Evolutionary conservation across 2,888 invertebrate genomes (phyloP), one percentile per base, ranked within the genome.

Genomic region (Apamea sordens): DNA sequence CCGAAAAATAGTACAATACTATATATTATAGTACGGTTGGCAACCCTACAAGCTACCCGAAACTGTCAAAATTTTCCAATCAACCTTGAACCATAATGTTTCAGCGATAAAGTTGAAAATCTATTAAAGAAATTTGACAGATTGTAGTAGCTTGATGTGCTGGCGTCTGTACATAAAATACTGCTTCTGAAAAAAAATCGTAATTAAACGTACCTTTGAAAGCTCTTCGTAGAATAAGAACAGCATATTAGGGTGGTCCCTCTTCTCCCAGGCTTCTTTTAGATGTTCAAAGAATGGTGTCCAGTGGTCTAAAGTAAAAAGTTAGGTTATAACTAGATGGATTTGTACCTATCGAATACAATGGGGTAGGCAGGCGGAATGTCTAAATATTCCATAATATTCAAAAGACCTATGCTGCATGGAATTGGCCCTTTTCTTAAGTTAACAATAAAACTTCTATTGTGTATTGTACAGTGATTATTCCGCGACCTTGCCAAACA

Each of bases 211-310:
- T 94, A 98, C 98, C 94, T 97, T 97, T 74, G 97, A 97, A 94
- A 98, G 97, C 88, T 98, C 98, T 94, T 99, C 99, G 90, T 98
- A 99, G 92, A 98, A 98, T 77, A 98, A 94, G 89, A 98, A 98
- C 2, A 98, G 94, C 80, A 98, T 94, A 92, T 98, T 98, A 4
- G 97, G 95, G 86, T 98, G 96, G 81, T 98, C 89, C 84, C 98
- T 97, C 73, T 97, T 93, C 8, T 97, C 95, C 98, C 98, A 98
- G 0, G 98, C 98, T 95, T 98, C 98, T 91, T 98, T 97, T 2
- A 99, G 92, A 90, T 99, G 98, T 76, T 98, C 97, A 97, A 98
- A 98, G 91, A 98, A 98, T 0, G 98, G 98, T 71, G 98, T 97
- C 98, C 98, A 98, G 56, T 97, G 97, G 91, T 98, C 98, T 98